Percentiles rank a stretch among this genome's conserved stretches.
Conservation (phyloP, 1,140 invertebrate genomes). For the Aphelinus atriplicis region DNA sequence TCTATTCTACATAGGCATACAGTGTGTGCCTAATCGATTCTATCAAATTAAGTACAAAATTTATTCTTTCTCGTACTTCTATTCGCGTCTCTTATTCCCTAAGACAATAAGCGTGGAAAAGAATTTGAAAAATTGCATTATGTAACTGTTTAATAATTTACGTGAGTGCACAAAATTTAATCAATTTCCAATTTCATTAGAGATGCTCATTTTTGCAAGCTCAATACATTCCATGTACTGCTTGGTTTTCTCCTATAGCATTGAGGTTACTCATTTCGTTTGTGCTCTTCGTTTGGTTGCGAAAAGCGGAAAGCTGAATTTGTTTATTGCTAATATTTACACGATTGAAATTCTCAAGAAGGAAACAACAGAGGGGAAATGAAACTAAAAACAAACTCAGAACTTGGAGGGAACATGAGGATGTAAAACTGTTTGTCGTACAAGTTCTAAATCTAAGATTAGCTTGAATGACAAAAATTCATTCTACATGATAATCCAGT, state of each 20-base stretch:
- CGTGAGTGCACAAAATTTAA: conserved; percentile 20
- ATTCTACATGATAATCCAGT: conserved; percentile 26
- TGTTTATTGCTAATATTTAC: conserved; percentile 39
- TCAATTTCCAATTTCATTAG: conserved; percentile 11
- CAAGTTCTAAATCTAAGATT: conserved; percentile 16
- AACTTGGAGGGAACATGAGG: background rate
- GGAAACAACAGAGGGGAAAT: background rate
- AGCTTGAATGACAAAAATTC: conserved; percentile 5
- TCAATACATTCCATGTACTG: conserved; percentile 23
- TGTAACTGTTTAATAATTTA: conserved; percentile 9
- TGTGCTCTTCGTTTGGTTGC: conserved; percentile 14
- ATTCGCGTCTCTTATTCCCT: conserved; percentile 30
- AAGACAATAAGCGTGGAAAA: conserved; percentile 29
- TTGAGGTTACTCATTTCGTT: no score
- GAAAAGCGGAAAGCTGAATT: conserved; percentile 22
- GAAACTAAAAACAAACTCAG: no score
- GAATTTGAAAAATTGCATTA: conserved; percentile 19
- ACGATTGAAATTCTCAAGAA: conserved; percentile 17
- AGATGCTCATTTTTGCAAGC: conserved; percentile 23
- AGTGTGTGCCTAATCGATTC: conserved; percentile 32
- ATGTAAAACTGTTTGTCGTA: conserved; percentile 20
- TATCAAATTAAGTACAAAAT: conserved; percentile 41
- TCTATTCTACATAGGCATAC: conserved; percentile 37
- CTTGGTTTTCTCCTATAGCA: conserved; percentile 4
- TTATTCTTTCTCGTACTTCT: conserved; percentile 12